Evolutionary conservation across 2,888 invertebrate genomes (phyloP).

Genomic region (Lepidochrysops patricia): DNA sequence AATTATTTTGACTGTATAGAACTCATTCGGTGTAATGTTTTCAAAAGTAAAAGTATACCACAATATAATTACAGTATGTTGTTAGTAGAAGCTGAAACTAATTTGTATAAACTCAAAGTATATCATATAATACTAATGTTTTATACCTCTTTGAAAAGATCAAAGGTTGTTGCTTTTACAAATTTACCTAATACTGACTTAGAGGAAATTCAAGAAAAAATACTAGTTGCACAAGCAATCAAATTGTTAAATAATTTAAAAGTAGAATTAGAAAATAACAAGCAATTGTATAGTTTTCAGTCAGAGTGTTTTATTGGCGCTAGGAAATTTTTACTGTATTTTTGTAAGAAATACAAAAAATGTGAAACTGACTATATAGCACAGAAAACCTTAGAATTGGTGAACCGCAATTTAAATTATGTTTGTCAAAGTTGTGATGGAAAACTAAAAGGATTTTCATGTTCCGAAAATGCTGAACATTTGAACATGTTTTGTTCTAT

Average conservation of each 20-base stretch:
- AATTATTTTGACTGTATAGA: constrained; percentile 52
- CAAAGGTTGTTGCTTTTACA: constrained; percentile 25
- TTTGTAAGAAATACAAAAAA: constrained; percentile 39
- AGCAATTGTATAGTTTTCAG: constrained; percentile 31
- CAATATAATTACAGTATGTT: constrained; percentile 35
- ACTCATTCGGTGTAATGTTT: constrained; percentile 41
- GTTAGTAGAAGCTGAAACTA: constrained; percentile 32
- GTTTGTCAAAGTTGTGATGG: constrained; percentile 55
- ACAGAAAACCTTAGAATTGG: constrained; percentile 23
- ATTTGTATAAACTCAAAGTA: constrained; percentile 48
- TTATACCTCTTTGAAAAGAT: constrained; percentile 34
- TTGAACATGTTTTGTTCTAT: constrained; percentile 51
- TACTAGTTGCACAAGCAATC: constrained; percentile 40
- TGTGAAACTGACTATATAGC: constrained; percentile 28
- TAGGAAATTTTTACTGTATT: constrained; percentile 43
- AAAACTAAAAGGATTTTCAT: constrained; percentile 38
- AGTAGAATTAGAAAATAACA: constrained; percentile 27
- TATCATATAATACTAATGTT: constrained; percentile 41
- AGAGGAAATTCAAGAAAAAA: constrained; percentile 43
- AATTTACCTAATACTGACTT: constrained; percentile 40
- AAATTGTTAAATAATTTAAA: constrained; percentile 31
- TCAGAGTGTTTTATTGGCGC: constrained; percentile 36
- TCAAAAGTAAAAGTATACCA: constrained; percentile 44
- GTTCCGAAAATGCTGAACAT: constrained; percentile 37
- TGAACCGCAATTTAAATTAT: constrained; percentile 28